Conservation (phyloP, 2,888 invertebrate genomes). For the Cecidostiba fungosa region DNA sequence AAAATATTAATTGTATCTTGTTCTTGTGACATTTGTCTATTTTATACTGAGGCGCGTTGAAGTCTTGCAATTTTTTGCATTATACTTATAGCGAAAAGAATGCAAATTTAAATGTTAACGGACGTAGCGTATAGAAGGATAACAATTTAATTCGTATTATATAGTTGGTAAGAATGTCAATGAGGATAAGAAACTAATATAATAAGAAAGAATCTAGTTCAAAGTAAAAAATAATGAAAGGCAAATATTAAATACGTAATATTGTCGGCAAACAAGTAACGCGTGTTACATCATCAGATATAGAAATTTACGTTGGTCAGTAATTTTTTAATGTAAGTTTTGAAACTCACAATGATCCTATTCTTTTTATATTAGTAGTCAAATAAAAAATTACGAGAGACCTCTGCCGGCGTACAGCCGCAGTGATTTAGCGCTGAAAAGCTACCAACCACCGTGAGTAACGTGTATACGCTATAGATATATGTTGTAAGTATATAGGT, state of each 20-base stretch:
- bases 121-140: neutral
- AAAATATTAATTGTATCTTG: conserved; percentile 63
- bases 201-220: too few relatives aligned
- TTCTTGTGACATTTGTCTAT: conserved; percentile 28
- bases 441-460: conserved; percentile 9
- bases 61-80: neutral
- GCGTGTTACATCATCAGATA: too few relatives aligned
- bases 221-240: too few relatives aligned
- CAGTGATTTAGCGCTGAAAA: neutral
- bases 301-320: too few relatives aligned
- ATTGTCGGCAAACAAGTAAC: too few relatives aligned
- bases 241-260: too few relatives aligned
- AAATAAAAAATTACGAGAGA: neutral
- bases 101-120: neutral
- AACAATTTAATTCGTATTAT: neutral
- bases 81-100: neutral
- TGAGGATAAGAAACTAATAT: too few relatives aligned
- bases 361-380: too few relatives aligned
- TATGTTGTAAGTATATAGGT: neutral
- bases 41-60: neutral
- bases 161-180: neutral
- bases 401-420: neutral
- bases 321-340: too few relatives aligned
- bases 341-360: too few relatives aligned
- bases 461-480: neutral